phyloP scores from a whole-genome alignment of 2,888 invertebrate species.

The Camponotus fellah region DNA sequence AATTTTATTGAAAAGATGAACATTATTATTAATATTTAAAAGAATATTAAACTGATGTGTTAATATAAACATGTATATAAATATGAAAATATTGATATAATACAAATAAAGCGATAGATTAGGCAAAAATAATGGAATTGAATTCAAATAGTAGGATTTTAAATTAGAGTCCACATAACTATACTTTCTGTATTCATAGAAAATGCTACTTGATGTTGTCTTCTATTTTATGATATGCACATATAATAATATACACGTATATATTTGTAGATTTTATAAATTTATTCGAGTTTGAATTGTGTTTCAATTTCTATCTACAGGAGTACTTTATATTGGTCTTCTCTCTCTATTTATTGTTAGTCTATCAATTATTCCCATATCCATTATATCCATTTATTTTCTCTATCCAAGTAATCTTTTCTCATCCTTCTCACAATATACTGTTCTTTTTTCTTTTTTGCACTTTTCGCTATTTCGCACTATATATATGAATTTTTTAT shows the following conservation, averaged over 20 bases:
- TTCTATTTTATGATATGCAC: neutral
- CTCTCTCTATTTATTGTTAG: neutral
- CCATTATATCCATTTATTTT: neutral
- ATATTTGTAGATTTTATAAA: neutral
- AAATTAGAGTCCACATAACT: no score
- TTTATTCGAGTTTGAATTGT: neutral
- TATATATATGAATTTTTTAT: conserved; percentile 28
- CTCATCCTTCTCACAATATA: neutral
- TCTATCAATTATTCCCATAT: conserved; percentile 22
- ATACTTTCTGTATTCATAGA: no score
- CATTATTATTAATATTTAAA: no score
- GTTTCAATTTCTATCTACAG: neutral
- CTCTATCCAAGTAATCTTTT: neutral
- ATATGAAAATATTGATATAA: no score
- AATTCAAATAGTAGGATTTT: no score
- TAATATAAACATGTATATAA: no score
- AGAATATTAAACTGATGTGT: no score
- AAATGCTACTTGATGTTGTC: no score
- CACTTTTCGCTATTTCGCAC: neutral
- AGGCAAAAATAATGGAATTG: no score
- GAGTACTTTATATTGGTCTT: neutral
- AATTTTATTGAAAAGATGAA: no score
- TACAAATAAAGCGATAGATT: no score
- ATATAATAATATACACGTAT: neutral
- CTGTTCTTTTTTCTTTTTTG: neutral